These are phyloP conservation scores for Perccottus glenii DNA, from an alignment of 2,113 vertebrate genomes.

Conservation along the genomic window DNA sequence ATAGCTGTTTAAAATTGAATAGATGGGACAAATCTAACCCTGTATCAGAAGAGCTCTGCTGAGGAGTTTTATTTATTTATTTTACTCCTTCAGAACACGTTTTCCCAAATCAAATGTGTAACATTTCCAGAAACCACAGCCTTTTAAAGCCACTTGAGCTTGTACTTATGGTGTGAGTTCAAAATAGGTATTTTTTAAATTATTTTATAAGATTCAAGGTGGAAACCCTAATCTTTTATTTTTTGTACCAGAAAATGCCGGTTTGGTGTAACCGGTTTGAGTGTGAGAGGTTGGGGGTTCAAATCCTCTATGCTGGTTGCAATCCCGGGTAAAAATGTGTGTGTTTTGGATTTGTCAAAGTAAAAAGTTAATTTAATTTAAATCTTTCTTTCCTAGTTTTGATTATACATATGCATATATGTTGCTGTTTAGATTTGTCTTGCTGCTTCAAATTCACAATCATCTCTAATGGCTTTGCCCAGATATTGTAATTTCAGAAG, in stretches of 20 bases:
- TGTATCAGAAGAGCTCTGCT: slow-evolving; percentile 65
- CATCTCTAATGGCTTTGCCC: slow-evolving; percentile 50
- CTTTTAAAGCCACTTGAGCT: slow-evolving; percentile 3
- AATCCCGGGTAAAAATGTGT: too few species aligned
- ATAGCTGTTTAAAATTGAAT: slow-evolving; percentile 41
- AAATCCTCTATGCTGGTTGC: too few species aligned
- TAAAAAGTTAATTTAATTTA: too few species aligned
- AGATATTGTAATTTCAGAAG: slow-evolving; percentile 67
- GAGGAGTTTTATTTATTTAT: slow-evolving; percentile 31
- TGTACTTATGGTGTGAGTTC: slow-evolving; percentile 17
- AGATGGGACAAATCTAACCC: slow-evolving; percentile 57
- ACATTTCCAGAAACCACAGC: slow-evolving; percentile 14
- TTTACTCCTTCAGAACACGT: not conserved
- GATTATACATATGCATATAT: slow-evolving; percentile 10
- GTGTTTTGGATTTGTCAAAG: too few species aligned
- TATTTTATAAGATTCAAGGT: too few species aligned
- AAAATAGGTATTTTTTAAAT: slow-evolving; percentile 3
- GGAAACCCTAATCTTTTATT: too few species aligned
- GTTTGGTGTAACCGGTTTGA: too few species aligned
- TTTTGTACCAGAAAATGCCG: too few species aligned
- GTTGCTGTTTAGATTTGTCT: slow-evolving; percentile 15
- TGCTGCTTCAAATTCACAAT: slow-evolving; percentile 32
- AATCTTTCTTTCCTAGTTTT: slow-evolving; percentile 5
- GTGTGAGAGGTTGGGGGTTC: too few species aligned
- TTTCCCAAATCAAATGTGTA: slow-evolving; percentile 3